A percentile compares a stretch with the other conserved stretches of the same genome.
phyloP scores from a whole-genome alignment of 2,888 invertebrate genomes.

The Stramonita haemastoma region DNA sequence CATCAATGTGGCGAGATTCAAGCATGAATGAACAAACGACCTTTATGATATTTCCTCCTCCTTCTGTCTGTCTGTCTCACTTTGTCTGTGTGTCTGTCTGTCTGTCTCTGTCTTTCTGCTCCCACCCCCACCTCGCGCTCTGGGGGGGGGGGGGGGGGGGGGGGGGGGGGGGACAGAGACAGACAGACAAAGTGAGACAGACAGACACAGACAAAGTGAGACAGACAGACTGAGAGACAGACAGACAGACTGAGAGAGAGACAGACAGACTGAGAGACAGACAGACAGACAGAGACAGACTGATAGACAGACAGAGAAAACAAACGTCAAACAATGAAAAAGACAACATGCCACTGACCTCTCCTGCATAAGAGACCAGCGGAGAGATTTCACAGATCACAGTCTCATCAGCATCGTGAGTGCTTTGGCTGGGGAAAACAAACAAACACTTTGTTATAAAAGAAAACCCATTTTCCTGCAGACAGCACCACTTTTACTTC shows the following conservation, averaged over 20 bases:
- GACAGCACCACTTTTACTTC: too few species aligned
- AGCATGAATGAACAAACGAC: too few species aligned
- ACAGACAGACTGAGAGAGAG: not conserved
- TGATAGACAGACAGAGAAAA: not conserved
- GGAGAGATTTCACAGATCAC: constrained; percentile 92
- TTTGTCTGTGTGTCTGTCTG: too few species aligned
- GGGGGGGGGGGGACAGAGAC: not conserved
- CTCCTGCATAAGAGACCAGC: constrained; percentile 92
- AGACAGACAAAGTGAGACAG: not conserved
- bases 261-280: not conserved
- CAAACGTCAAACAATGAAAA: not conserved
- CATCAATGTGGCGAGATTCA: too few species aligned
- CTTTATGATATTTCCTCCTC: too few species aligned
- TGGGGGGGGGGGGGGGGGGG: not conserved
- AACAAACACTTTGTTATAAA: too few species aligned
- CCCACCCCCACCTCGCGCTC: too few species aligned
- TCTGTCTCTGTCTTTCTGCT: too few species aligned
- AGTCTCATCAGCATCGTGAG: constrained; percentile 76
- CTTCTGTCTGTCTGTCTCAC: too few species aligned
- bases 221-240: not conserved
- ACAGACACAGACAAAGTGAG: not conserved
- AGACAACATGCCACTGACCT: constrained; percentile 78
- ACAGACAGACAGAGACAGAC: not conserved
- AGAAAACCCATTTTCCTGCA: too few species aligned
- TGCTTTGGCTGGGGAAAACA: constrained; percentile 73